These are phyloP conservation scores for Metaphire vulgaris DNA, from an alignment of 1,140 invertebrate genomes.

Conservation along the genomic window DNA sequence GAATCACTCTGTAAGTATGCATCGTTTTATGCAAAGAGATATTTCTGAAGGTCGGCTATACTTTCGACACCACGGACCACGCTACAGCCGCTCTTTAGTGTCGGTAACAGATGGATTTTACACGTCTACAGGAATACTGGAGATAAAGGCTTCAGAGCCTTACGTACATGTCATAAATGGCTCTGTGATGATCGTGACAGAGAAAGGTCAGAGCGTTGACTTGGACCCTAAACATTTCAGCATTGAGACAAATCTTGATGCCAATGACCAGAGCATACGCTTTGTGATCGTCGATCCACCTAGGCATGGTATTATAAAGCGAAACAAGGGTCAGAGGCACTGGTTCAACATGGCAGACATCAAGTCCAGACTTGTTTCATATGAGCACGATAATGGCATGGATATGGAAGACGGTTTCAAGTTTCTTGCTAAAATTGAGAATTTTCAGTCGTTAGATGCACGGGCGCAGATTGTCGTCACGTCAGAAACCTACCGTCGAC, in stretches of 20 bases:
- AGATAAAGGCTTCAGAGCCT: conserved; percentile 54
- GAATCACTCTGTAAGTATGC: conserved; percentile 42
- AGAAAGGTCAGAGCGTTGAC: conserved; percentile 41
- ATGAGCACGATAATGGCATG: conserved; percentile 37
- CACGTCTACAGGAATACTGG: conserved; percentile 51
- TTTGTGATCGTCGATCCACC: conserved; percentile 36
- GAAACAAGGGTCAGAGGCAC: conserved; percentile 30
- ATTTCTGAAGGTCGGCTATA: conserved; percentile 69
- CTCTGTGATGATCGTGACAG: conserved; percentile 52
- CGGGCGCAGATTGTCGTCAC: not conserved
- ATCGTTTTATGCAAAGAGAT: conserved; percentile 67
- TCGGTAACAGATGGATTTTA: conserved; percentile 65
- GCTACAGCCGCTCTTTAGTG: conserved; percentile 66
- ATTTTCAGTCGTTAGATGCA: conserved; percentile 25
- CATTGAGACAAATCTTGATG: conserved; percentile 69
- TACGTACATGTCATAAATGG: conserved; percentile 50
- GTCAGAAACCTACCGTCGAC: conserved; percentile 31
- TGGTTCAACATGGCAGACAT: conserved; percentile 39
- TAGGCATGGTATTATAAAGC: conserved; percentile 35
- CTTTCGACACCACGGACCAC: conserved; percentile 73
- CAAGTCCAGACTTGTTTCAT: conserved; percentile 33
- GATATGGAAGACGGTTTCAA: conserved; percentile 39
- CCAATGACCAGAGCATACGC: conserved; percentile 36
- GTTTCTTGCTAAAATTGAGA: conserved; percentile 36
- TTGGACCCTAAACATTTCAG: conserved; percentile 51